phyloP scores from a whole-genome alignment of 1,140 invertebrate genomes.

The Campoletis sonorensis region DNA sequence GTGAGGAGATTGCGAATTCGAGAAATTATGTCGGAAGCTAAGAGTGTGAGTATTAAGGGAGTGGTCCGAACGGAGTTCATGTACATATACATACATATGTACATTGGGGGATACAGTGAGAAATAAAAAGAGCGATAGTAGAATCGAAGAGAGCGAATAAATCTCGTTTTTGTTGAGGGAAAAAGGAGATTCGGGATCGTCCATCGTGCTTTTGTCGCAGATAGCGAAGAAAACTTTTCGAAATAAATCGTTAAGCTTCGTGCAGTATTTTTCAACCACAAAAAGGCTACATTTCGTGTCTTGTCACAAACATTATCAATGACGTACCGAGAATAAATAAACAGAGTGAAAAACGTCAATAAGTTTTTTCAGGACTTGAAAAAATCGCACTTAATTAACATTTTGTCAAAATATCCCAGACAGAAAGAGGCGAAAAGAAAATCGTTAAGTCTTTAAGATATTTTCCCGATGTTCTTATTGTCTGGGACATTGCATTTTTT shows the following conservation, averaged over 20 bases:
- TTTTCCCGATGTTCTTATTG: too few species aligned
- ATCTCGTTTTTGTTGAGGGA: neutral
- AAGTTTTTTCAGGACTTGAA: too few species aligned
- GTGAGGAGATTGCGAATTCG: conserved; percentile 39
- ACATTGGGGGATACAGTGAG: neutral
- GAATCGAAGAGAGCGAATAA: conserved; percentile 17
- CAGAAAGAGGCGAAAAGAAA: too few species aligned
- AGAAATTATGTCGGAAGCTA: conserved; percentile 35
- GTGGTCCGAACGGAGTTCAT: neutral
- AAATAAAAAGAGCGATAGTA: conserved; percentile 11
- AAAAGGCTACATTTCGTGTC: neutral
- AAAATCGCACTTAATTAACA: too few species aligned
- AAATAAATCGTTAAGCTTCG: conserved; percentile 22
- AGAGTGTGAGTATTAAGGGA: neutral
- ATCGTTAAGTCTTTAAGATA: too few species aligned
- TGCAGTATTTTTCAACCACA: neutral
- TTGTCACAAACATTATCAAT: neutral
- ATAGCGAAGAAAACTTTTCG: conserved; percentile 2
- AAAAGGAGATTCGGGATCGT: neutral
- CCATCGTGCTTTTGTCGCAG: neutral
- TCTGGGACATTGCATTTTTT: too few species aligned
- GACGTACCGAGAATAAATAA: too few species aligned
- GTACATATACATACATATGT: neutral
- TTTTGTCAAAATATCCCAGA: too few species aligned
- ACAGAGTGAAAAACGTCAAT: too few species aligned